A percentile compares a stretch with the other conserved stretches of the same genome.
Conservation (phyloP, 2,888 invertebrate species). For the Sarcophaga subvicina region DNA sequence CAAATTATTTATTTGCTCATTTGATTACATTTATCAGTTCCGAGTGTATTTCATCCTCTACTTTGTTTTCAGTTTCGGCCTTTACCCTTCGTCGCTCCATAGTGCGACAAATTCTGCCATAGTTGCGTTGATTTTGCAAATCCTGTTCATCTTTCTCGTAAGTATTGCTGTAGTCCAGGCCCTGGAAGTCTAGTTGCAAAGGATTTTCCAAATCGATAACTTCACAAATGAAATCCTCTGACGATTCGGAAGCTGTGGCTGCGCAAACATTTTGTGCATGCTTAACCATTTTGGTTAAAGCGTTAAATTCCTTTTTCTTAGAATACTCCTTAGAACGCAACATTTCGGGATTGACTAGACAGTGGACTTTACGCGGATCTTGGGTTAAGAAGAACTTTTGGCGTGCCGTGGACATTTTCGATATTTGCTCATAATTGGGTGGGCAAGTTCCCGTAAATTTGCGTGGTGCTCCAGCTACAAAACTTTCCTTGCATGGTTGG, state of each 20-base stretch:
- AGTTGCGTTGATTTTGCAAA: constrained; percentile 76
- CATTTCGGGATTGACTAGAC: constrained; percentile 76
- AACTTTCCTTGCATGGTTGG: constrained; percentile 75
- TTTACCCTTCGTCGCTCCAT: constrained; percentile 76
- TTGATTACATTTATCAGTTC: constrained; percentile 72
- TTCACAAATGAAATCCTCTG: constrained; percentile 77
- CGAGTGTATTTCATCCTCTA: constrained; percentile 74
- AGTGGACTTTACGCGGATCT: constrained; percentile 77
- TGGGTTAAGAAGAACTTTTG: constrained; percentile 79
- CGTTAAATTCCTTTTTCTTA: constrained; percentile 70
- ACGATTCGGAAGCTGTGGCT: constrained; percentile 73
- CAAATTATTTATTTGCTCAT: neutral
- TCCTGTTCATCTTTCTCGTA: constrained; percentile 79
- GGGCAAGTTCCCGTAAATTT: constrained; percentile 76
- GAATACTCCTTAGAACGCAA: constrained; percentile 73
- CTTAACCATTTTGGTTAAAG: constrained; percentile 76
- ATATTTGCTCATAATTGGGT: constrained; percentile 71
- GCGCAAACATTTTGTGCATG: constrained; percentile 78
- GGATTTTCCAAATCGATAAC: constrained; percentile 80
- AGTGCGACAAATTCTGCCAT: constrained; percentile 76
- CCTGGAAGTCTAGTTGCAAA: constrained; percentile 78
- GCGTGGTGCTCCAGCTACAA: constrained; percentile 73
- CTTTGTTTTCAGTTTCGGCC: constrained; percentile 69
- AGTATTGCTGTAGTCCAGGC: constrained; percentile 79
- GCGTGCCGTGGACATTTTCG: constrained; percentile 72